A percentile compares a stretch with the other conserved stretches of the same genome.
phyloP scores from a whole-genome alignment of 2,113 vertebrate genomes.

The Gallinago undulata region DNA sequence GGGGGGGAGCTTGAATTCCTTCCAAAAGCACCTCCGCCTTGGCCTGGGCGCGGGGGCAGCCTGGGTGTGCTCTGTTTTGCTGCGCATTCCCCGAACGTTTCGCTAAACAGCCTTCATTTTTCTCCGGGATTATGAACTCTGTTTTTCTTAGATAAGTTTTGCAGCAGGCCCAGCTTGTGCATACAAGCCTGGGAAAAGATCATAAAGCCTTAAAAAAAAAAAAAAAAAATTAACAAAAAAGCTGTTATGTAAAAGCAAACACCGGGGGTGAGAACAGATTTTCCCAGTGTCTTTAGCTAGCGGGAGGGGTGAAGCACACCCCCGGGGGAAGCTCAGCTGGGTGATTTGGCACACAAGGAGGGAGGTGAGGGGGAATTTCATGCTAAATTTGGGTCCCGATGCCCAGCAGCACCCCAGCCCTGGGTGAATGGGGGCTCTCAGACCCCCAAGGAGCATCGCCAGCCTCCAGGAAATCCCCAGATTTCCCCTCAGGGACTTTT shows the following conservation, averaged over 20 bases:
- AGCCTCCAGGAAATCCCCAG: neutral
- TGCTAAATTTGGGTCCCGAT: neutral
- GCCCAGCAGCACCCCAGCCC: neutral
- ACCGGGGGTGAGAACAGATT: neutral
- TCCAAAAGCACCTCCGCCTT: neutral
- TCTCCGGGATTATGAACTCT: rapidly evolving
- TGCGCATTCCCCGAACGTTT: neutral
- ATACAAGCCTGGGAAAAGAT: slow-evolving; percentile 4
- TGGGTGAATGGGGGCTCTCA: neutral
- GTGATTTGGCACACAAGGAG: neutral
- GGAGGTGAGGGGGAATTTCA: neutral
- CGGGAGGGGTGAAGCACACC: neutral
- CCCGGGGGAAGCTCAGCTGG: rapidly evolving
- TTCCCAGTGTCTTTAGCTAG: neutral
- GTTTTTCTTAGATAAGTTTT: neutral
- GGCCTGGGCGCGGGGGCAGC: neutral
- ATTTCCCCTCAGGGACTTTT: neutral
- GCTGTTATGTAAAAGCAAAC: neutral
- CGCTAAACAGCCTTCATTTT: neutral
- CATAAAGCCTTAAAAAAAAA: neutral
- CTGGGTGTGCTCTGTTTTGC: neutral
- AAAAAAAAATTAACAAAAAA: neutral
- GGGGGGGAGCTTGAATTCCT: neutral
- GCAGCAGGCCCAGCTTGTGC: neutral
- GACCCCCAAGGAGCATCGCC: neutral